Percentiles rank a stretch among this genome's conserved stretches.
phyloP scores from a whole-genome alignment of 1,140 invertebrate species.

The Acromyrmex echinatior region DNA sequence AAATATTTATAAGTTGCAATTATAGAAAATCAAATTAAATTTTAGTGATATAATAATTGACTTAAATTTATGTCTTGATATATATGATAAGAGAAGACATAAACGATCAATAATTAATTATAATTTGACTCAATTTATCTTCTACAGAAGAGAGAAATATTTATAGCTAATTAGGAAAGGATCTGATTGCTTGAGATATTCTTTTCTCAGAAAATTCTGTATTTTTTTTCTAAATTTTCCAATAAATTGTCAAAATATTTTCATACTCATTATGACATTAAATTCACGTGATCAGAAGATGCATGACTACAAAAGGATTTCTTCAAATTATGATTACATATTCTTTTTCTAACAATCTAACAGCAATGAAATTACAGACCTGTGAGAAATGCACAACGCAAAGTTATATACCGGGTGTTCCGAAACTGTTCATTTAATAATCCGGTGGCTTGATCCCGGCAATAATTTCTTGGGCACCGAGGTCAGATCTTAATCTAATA shows the following conservation, averaged over 20 bases:
- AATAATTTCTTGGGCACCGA: conserved; percentile 65
- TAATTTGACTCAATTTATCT: conserved; percentile 4
- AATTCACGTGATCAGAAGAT: neutral
- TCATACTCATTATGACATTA: neutral
- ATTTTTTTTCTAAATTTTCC: neutral
- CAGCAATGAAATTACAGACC: conserved; percentile 14
- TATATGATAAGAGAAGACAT: neutral
- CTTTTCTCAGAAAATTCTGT: neutral
- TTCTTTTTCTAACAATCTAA: neutral
- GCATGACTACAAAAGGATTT: neutral
- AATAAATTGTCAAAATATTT: conserved; percentile 12
- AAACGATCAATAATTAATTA: too few relatives aligned
- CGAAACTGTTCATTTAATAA: conserved; percentile 64
- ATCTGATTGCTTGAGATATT: neutral
- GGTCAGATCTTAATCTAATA: conserved; percentile 74
- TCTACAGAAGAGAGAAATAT: neutral
- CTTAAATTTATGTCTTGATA: too few relatives aligned
- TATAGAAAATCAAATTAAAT: too few relatives aligned
- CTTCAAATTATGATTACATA: neutral
- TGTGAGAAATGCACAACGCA: conserved; percentile 26
- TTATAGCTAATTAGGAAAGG: neutral
- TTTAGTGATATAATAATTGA: too few relatives aligned
- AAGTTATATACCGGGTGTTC: conserved; percentile 48
- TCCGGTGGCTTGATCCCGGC: conserved; percentile 64
- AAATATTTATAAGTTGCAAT: too few relatives aligned